Base-by-base conservation (phyloP, 2,888 invertebrate species). In the Drosophila bunnanda region DNA sequence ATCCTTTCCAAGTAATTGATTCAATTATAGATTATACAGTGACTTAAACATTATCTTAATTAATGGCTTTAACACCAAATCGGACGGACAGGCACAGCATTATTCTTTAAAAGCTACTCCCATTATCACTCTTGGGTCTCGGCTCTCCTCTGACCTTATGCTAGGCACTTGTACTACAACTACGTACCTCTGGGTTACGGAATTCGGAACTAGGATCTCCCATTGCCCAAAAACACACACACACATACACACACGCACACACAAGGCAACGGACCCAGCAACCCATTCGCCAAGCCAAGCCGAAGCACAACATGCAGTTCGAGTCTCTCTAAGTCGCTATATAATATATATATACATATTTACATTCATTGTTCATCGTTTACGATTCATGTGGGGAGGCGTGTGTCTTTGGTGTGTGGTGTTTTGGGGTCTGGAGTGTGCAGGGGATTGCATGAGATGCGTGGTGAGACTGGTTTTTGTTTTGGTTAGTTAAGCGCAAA, bases 401-500 rank as follows among this genome's bases (percentile, higher is more conserved):
- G 43, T 39, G 39, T 41, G 57, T 67, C 20, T 52, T 39, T 17
- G 28, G 57, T 34, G 52, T 53, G 46, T 58, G 36, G 50, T 30
- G 30, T 32, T 4, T 4, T 20, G 13, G 13, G 32, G 32, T 15
- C 15, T 6, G 36, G 32, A 30, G 28, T 52, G 34, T 64, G 62
- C 46, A 5, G 41, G 34, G 38, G 17, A 32, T 52, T 41, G 62
- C 38, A 66, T 62, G 66, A 32, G 13, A 48, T 64, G 64, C 64
- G 65, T 66, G 66, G 46, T n/a, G 28, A 25, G 55, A 65, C 34
- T 41, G 25, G 25, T 53, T 30, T 46, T 17, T 43, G 28, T 48
- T 34, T 55, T 54, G 67, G 65, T 67, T 67, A 67, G 65, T 67
- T 48, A 67, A 67, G 67, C 67, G 67, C 66, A 67, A 48, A 55